Percentiles rank a stretch among this genome's conserved stretches.
phyloP scores from a whole-genome alignment of 2,797 vertebrate species.

The Hydrolagus colliei region DNA sequence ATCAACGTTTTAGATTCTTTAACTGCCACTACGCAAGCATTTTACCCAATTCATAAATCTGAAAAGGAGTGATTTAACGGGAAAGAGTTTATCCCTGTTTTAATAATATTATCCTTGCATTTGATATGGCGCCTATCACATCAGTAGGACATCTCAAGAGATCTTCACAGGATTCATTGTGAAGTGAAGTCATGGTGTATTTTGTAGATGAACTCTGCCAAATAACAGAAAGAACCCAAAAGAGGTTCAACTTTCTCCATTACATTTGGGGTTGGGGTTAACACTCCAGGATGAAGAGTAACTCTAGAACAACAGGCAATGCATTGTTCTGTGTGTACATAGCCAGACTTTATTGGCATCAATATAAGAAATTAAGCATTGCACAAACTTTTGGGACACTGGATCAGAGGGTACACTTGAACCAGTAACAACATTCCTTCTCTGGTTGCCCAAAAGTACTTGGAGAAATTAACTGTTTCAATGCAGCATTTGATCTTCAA shows the following conservation, averaged over 20 bases:
- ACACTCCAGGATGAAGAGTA: not conserved
- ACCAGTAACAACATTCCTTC: not conserved
- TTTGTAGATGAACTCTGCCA: not conserved
- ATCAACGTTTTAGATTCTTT: slow-evolving; percentile 42
- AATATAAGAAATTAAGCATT: not conserved
- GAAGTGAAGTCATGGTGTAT: too few species aligned
- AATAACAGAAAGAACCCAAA: slow-evolving; percentile 39
- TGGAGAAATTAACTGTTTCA: not conserved
- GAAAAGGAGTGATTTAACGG: not conserved
- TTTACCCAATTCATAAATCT: not conserved
- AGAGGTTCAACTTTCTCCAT: slow-evolving; percentile 37
- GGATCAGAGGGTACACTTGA: slow-evolving; percentile 13
- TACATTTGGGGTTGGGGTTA: not conserved
- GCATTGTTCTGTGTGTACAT: slow-evolving; percentile 18
- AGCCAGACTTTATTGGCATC: not conserved
- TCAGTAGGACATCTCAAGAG: too few species aligned
- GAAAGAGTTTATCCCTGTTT: not conserved
- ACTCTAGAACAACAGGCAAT: not conserved
- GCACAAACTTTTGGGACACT: not conserved
- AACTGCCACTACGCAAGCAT: not conserved
- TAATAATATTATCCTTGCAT: too few species aligned
- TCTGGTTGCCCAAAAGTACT: not conserved
- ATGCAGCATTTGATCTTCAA: not conserved
- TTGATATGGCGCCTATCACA: too few species aligned
- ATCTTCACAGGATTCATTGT: too few species aligned